Evolutionary conservation across 2,797 vertebrate genomes (phyloP), one percentile per base, ranked within the genome.

Genomic region (Pangasius sanitwongsei): DNA sequence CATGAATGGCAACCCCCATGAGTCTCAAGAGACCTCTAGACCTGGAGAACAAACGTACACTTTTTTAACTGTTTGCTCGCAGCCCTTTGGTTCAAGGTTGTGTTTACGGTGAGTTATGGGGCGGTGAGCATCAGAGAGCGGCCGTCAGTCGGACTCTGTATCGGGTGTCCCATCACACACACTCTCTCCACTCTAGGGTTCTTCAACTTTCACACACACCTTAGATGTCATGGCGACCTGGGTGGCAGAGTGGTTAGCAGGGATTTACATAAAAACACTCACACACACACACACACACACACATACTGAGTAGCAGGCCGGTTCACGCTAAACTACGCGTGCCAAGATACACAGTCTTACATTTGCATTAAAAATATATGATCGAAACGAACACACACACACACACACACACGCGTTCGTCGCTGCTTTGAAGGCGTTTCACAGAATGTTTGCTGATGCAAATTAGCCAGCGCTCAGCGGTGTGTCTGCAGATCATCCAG

Each of bases 371-470:
- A 85, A 74, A 84, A 89, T 82, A 67, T n/a, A 81, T 83, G 50
- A 85, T 83, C 81, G 44, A 44, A 80, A 82, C 4, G 5, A 59
- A 93, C 92, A 91, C 89, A 91, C 69, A 91, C 67, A 88, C 86
- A 80, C 82, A 89, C 92, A 93, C 94, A 95, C 94, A 93, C 72
- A 48, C 23, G 89, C 93, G 91, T 93, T 92, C 91, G 92, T 93
- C 94, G 74, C 90, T 92, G 90, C 95, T 96, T 96, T 97, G 94
- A 96, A 95, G 93, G 90, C 91, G 83, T 90, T 86, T 50, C 88
- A 83, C 23, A 75, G 88, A 91, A 89, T 96, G 94, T 97, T 96
- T 97, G 95, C 96, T 92, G 94, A 96, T 96, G 95, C 95, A 95
- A 96, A 97, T 96, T 96, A 96, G 92, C 92, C 92, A 88, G 90